These are phyloP conservation scores for Vireo griseus DNA, from an alignment of 2,797 vertebrate genomes.

Conservation along the genomic window DNA sequence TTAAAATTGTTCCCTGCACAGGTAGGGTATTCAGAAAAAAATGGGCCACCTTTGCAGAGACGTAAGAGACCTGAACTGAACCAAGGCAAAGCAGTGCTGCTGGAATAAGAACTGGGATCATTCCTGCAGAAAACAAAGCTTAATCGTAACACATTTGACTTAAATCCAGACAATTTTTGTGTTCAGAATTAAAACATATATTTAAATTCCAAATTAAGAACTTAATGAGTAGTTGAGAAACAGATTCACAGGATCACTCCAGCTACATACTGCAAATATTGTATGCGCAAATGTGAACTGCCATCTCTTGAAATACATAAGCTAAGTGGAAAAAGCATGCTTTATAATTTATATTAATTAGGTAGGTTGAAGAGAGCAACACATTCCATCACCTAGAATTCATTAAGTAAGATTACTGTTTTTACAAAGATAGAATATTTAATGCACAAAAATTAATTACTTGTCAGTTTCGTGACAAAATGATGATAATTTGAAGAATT, in stretches of 20 bases:
- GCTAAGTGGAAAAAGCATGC: neutral
- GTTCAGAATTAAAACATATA: neutral
- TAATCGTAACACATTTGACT: neutral
- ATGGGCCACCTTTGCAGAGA: neutral
- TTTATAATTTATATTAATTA: neutral
- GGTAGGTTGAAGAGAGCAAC: neutral
- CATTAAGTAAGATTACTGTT: neutral
- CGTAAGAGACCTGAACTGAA: neutral
- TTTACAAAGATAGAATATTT: neutral
- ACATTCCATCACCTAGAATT: neutral
- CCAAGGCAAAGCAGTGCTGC: neutral
- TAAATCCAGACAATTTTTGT: neutral
- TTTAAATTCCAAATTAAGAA: conserved; percentile 12
- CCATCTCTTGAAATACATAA: neutral
- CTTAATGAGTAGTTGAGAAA: conserved; percentile 17
- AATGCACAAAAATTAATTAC: neutral
- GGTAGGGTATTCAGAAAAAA: neutral
- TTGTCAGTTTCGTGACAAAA: neutral
- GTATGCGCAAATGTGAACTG: neutral
- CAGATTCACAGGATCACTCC: neutral
- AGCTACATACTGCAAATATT: neutral
- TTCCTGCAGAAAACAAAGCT: conserved; percentile 12
- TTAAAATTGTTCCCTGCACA: neutral
- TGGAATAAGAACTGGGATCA: neutral
- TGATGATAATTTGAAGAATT: neutral